A percentile compares a stretch with the other conserved stretches of the same genome.
Conservation (phyloP, 2,888 invertebrate genomes). For the Acanthosoma haemorrhoidale region DNA sequence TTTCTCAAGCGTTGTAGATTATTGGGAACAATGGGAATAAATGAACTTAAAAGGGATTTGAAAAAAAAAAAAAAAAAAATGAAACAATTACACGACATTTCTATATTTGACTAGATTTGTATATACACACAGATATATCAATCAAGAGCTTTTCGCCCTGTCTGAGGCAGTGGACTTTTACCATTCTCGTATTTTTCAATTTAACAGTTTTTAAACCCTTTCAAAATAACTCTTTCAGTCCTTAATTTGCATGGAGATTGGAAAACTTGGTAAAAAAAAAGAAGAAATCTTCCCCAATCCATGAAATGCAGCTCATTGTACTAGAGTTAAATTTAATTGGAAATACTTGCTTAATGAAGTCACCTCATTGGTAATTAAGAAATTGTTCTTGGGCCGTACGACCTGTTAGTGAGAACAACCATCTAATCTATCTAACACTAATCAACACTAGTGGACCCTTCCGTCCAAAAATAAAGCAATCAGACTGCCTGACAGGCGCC, state of each 20-base stretch:
- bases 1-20: no score
- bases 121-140: background rate
- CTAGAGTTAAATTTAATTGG: background rate
- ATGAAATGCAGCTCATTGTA: conserved; percentile 22
- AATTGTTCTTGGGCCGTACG: background rate
- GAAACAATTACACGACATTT: background rate
- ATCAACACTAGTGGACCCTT: conserved; percentile 19
- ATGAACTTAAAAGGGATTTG: no score
- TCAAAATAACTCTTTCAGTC: background rate
- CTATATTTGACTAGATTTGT: conserved; percentile 14
- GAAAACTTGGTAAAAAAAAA: background rate
- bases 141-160: background rate
- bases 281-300: background rate
- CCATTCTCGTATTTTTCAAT: background rate
- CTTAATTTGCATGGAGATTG: background rate
- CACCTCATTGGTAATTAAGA: background rate
- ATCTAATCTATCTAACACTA: conserved; percentile 4
- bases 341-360: background rate
- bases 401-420: no score
- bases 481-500: background rate
- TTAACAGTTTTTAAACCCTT: background rate
- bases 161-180: conserved; percentile 18
- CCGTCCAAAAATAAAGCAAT: conserved; percentile 21
- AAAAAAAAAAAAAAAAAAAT: no score
- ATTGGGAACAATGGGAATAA: no score